phyloP scores from a whole-genome alignment of 2,888 invertebrate genomes.

The Cremastinae sp. region DNA sequence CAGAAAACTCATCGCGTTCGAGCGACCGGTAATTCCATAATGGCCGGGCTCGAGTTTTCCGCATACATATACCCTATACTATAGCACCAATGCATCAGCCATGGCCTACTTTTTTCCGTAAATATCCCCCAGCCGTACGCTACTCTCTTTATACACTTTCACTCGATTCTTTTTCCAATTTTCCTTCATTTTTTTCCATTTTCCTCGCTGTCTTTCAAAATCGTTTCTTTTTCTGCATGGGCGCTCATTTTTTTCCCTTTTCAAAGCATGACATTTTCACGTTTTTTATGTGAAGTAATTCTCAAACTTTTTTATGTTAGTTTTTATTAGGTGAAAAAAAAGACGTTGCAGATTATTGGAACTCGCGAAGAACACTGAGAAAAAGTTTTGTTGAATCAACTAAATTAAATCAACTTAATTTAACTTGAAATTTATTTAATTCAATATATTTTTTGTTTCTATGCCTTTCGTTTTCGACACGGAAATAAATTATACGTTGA shows the following conservation, averaged over 20 bases:
- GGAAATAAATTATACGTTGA: too few relatives aligned
- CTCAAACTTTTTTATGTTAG: too few relatives aligned
- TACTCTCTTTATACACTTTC: slow-evolving; percentile 69
- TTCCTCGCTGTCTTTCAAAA: slow-evolving; percentile 6
- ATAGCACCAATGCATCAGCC: slow-evolving; percentile 73
- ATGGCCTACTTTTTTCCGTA: slow-evolving; percentile 74
- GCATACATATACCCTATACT: slow-evolving; percentile 63
- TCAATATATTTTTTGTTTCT: too few relatives aligned
- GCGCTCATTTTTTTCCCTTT: not conserved
- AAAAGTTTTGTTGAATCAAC: too few relatives aligned
- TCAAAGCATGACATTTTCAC: not conserved
- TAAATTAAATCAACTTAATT: too few relatives aligned
- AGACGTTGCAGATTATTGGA: too few relatives aligned
- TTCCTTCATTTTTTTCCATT: not conserved
- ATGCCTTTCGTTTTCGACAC: too few relatives aligned
- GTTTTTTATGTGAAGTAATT: too few relatives aligned
- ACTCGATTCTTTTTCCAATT: slow-evolving; percentile 66
- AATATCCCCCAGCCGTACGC: slow-evolving; percentile 12
- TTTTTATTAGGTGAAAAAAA: too few relatives aligned
- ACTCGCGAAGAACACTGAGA: too few relatives aligned
- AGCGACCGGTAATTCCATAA: slow-evolving; percentile 70
- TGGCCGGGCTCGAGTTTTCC: slow-evolving; percentile 62
- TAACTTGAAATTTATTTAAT: too few relatives aligned
- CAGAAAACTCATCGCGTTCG: slow-evolving; percentile 19
- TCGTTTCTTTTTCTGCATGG: not conserved